Percentiles rank a stretch among this genome's conserved stretches.
Evolutionary conservation across 2,888 invertebrate species (phyloP).

Genomic region (Papilio demoleus): DNA sequence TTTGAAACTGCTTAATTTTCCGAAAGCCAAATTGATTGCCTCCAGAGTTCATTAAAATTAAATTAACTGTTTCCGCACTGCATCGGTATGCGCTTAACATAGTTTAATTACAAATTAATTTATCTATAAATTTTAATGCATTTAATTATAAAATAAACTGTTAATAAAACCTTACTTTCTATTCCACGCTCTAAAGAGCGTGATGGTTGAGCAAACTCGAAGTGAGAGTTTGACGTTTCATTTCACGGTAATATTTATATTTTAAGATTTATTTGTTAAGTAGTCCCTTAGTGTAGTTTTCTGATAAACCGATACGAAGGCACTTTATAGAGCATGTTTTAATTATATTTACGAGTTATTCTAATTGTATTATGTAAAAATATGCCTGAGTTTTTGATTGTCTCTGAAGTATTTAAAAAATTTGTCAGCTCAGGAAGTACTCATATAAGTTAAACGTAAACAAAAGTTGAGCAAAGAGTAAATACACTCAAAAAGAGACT

Average conservation of each 20-base stretch:
- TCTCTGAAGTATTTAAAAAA: no score
- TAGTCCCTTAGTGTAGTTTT: no score
- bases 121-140: neutral
- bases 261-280: neutral
- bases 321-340: neutral
- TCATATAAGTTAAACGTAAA: no score
- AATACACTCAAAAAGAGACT: no score
- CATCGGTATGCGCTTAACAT: slow-evolving; percentile 18
- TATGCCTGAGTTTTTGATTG: no score
- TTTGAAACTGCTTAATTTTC: slow-evolving; percentile 46
- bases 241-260: neutral
- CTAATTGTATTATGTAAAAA: no score
- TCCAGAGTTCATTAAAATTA: slow-evolving; percentile 64
- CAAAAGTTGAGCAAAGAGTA: no score
- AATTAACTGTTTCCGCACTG: slow-evolving; percentile 54
- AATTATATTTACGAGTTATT: no score
- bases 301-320: no score
- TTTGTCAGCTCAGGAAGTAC: no score
- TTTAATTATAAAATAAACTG: neutral
- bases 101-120: slow-evolving; percentile 17
- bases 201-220: slow-evolving; percentile 3
- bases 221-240: slow-evolving; percentile 8
- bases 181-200: slow-evolving; percentile 6
- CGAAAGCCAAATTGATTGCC: slow-evolving; percentile 59
- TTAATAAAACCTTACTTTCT: slow-evolving; percentile 9